Base-by-base conservation (phyloP, 2,797 vertebrate genomes). In the Octomys mimax region DNA sequence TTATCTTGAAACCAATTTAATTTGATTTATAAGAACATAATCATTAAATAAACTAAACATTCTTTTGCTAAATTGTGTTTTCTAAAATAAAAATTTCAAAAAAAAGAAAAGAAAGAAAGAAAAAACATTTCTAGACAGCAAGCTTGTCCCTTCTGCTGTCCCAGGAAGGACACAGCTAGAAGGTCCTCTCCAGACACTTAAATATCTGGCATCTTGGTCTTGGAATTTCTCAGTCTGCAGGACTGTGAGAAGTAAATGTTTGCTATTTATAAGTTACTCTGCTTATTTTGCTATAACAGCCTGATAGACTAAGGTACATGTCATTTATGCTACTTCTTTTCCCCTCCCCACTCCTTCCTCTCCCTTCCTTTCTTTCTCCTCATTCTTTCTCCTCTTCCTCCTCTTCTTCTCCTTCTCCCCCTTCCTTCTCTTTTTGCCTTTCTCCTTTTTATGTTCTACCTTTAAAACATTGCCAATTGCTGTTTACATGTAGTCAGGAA, bases 11-110 rank as follows among this genome's bases (percentile, higher is more conserved):
- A 78, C 54, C 11, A 77, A 4, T 86, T 87, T 91, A 49, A 66
- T 79, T 87, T 95, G 36, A 42, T 90, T 79, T 86, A 31, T 70
- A 52, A 94, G 79, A 82, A 92, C 28, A 52, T 79, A 86, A 46
- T 91, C 31, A 79, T 94, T 94, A 94, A 92, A 77, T 93, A 52
- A 89, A 49, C 18, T 70, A 54, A 82, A 8, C 0, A 26, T 80
- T 84, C 49, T 26, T 87, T 87, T 46, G 86, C 71, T 93, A 70
- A 90, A 83, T 10, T 73, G 57, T 1, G 84, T n/a, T 90, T 21
- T 8, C 54, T 68, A 88, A 77, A 61, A 49, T 79, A 81, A 96
- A 86, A 49, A 73, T n/a, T 85, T 6, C 6, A 70, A 54, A 39
- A 39, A 39, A 39, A 39, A 39, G 4, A 54, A 54, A 64, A 54